These are phyloP conservation scores for Rhadina sibilatrix DNA, from an alignment of 2,113 vertebrate species.

Conservation along the genomic window DNA sequence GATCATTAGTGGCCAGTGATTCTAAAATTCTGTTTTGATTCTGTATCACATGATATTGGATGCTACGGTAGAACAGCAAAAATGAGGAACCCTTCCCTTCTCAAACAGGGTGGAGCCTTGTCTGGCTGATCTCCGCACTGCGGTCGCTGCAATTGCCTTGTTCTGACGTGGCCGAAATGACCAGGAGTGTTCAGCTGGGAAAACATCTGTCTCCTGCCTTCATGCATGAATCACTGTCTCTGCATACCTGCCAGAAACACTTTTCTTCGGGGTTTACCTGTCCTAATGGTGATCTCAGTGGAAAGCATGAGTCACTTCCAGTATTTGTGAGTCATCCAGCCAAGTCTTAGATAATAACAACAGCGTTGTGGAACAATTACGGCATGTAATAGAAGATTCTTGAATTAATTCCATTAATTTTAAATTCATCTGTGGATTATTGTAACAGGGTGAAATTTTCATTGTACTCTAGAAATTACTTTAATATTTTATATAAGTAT, in stretches of 20 bases:
- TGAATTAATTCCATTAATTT: background rate
- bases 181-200: background rate
- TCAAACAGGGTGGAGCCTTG: background rate
- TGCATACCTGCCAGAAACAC: background rate
- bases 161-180: background rate
- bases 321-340: background rate
- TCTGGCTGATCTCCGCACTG: background rate
- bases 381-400: background rate
- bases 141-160: accelerated
- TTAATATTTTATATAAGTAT: background rate
- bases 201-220: background rate
- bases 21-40: background rate
- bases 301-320: constrained; percentile 38
- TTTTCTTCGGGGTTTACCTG: constrained; percentile 8
- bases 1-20: background rate
- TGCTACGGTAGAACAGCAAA: background rate
- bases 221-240: background rate
- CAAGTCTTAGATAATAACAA: background rate
- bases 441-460: background rate
- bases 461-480: background rate
- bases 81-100: background rate
- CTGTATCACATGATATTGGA: background rate
- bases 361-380: background rate
- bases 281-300: constrained; percentile 19
- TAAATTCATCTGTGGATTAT: background rate